Evolutionary conservation across 2,113 vertebrate species (phyloP), one percentile per base, ranked within the genome.

Genomic region (Pseudopipra pipra): DNA sequence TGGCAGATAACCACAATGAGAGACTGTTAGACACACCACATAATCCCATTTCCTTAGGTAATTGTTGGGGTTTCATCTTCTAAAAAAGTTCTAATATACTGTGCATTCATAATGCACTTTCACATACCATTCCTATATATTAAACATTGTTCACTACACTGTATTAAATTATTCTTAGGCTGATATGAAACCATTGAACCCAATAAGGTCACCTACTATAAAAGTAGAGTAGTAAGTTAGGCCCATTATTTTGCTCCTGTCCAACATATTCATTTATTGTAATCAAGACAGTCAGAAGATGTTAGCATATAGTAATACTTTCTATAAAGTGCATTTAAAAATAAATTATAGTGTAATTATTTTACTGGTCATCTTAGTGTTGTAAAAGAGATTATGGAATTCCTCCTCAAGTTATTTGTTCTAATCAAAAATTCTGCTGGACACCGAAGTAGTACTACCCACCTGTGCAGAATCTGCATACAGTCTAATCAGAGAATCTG

Each of bases 31-130:
- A 98, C 67, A 99, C 99, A 78, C 98, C 99, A 68, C 99, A 99
- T 92, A 99, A 99, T 95, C 99, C 99, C 81, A 99, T 99, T 96
- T 99, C 99, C 58, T 98, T 99, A 97, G 99, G 99, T 99, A 98
- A 97, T 76, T 77, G 33, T 21, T 80, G 72, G 1, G 5, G 10
- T 35, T 93, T 95, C 85, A 46, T 47, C 27, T 81, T 91, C 14
- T 10, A 12, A 71, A 91, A 59, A 71, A 31, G 15, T 20, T 63
- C 25, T n/a, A 31, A 66, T 51, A 39, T 49, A 35, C 16, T 71
- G 22, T 90, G 47, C 30, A 55, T 83, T 91, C 35, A 33, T 76
- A 82, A 59, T 82, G 24, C 37, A 55, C 16, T 90, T 85, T 33
- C 6, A n/a, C 30, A 12, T 62, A 74, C 39, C 63, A 41, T 87